Evolutionary conservation across 2,113 vertebrate genomes (phyloP).

Genomic region (Elanoides forficatus): DNA sequence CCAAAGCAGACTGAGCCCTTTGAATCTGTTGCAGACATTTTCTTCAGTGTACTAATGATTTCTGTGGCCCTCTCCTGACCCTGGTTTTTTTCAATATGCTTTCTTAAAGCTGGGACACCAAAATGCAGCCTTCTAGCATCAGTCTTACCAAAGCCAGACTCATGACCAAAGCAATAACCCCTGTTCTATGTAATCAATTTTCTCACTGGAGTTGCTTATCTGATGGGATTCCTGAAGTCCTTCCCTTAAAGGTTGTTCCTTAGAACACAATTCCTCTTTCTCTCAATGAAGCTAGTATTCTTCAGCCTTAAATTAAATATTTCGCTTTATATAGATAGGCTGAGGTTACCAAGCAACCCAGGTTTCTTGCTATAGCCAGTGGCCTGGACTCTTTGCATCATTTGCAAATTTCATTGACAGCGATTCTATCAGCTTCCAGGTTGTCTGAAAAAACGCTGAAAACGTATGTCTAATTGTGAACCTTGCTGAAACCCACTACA

Average conservation of each 20-base stretch:
- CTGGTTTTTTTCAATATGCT: neutral
- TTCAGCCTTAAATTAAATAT: neutral
- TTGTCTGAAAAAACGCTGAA: neutral
- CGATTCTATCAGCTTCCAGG: neutral
- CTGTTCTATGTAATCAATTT: neutral
- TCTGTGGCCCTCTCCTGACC: neutral
- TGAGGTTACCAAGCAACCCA: constrained; percentile 1
- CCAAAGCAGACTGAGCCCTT: neutral
- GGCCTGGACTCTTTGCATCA: neutral
- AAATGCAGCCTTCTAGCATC: neutral
- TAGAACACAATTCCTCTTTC: neutral
- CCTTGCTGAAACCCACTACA: neutral
- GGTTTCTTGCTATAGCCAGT: neutral
- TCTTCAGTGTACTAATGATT: neutral
- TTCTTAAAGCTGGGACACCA: neutral
- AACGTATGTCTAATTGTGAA: neutral
- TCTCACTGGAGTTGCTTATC: neutral
- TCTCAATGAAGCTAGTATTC: neutral
- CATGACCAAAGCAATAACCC: neutral
- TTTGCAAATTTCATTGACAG: neutral
- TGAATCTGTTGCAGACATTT: neutral
- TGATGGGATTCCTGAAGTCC: neutral
- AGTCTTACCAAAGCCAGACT: neutral
- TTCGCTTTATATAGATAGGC: neutral
- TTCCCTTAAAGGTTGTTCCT: neutral